Evolutionary conservation across 2,113 vertebrate species (phyloP), one percentile per base, ranked within the genome.

Genomic region (Sterrhoptilus dennistouni): DNA sequence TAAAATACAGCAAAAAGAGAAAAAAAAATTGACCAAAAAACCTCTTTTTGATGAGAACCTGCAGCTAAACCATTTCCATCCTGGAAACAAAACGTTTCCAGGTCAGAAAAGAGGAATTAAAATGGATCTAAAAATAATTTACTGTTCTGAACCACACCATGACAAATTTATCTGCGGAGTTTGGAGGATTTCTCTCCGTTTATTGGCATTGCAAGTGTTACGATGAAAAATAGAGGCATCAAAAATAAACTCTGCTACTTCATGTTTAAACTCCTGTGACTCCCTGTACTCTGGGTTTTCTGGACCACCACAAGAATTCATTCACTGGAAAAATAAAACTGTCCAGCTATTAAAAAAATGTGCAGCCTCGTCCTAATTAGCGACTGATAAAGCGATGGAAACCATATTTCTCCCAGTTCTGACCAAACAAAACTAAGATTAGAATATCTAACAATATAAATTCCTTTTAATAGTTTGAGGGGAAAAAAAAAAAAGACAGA

Each of bases 321-420:
- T 68, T 83, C 1, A 3, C 33, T 87, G 45, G 35, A 77, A 77
- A 86, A 77, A 86, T 92, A 87, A 79, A 96, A 90, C 77, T 95
- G 89, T 90, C 60, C 74, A 91, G 38, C 45, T 75, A 74, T 57
- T 78, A 92, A 93, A 92, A 92, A 92, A 81, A 74, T 81, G 65
- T 57, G 45, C 63, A 74, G 61, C 53, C 79, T 81, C 45, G 1
- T 83, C 22, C 75, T 91, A 96, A 97, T 96, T 94, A 96, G 95
- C 14, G 82, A 22, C 77, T 66, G 87, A 93, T 76, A 83, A 86
- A 90, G 86, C 25, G 54, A 74, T 65, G 81, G 76, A 78, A 88
- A 38, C 13, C 52, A 12, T 52, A 52, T 81, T 94, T 93, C 68
- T 86, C 45, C 56, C 23, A 16, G 49, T 6, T 90, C 42, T 27